Conservation (phyloP, 30 jellyfish, hydroid and myxozoan species). For the Hydractinia symbiolongicarpus region DNA sequence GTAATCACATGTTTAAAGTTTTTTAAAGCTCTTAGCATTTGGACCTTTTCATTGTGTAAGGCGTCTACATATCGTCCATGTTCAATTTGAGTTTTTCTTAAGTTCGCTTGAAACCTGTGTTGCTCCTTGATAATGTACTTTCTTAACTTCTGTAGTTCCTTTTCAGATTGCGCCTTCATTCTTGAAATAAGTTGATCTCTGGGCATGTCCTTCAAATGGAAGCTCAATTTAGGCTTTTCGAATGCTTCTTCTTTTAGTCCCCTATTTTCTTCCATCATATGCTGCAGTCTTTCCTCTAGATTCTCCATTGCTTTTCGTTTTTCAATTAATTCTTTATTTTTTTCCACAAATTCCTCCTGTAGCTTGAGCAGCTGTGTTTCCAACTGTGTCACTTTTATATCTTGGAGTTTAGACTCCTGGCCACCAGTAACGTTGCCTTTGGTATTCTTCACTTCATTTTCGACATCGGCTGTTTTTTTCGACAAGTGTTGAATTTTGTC, state of each 20-base stretch:
- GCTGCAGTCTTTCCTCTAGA: not conserved
- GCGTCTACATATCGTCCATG: not conserved
- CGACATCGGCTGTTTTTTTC: not conserved
- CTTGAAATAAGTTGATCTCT: not conserved
- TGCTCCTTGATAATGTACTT: constrained; percentile 21
- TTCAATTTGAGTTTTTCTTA: constrained; percentile 7
- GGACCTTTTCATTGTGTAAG: not conserved
- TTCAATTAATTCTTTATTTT: not conserved
- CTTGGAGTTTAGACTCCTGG: not conserved
- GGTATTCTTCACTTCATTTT: not conserved
- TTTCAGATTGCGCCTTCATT: constrained; percentile 1
- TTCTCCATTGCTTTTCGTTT: not conserved
- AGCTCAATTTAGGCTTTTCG: not conserved
- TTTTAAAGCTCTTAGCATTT: not conserved
- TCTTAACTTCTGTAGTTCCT: not conserved
- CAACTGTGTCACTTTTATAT: not conserved
- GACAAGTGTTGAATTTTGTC: not conserved
- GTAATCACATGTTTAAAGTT: constrained; percentile 2
- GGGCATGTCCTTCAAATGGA: not conserved
- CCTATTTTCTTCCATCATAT: not conserved
- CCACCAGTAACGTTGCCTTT: not conserved
- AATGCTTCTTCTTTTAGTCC: not conserved
- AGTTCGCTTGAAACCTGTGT: constrained; percentile 17
- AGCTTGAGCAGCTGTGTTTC: not conserved
- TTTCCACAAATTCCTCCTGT: not conserved